These are phyloP conservation scores for Meiosimyza platycephala DNA, from an alignment of 2,888 invertebrate species.

Conservation along the genomic window DNA sequence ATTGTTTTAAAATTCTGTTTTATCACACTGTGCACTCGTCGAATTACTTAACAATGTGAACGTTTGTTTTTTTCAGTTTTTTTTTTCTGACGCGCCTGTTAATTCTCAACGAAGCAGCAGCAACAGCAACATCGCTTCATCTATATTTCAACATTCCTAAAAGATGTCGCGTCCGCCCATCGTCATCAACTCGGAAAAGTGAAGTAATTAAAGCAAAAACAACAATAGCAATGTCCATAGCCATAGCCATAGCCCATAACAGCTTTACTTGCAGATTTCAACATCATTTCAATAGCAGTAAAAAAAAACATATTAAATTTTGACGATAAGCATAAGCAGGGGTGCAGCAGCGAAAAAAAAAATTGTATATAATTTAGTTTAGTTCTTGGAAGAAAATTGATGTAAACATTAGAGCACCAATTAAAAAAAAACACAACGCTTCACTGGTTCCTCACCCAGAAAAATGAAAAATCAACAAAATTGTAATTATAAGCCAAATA, in stretches of 20 bases:
- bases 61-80: conserved; percentile 8
- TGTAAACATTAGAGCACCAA: background rate
- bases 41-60: conserved; percentile 7
- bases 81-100: conserved; percentile 1
- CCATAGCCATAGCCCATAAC: background rate
- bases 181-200: conserved; percentile 1
- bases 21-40: no score
- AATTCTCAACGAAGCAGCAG: background rate
- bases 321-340: background rate
- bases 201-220: conserved; percentile 20
- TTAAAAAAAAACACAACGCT: conserved; percentile 1
- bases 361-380: background rate
- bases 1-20: no score
- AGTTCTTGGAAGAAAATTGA: conserved; percentile 17
- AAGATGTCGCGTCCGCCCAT: background rate
- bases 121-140: conserved; percentile 9
- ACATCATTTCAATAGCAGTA: background rate
- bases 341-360: background rate
- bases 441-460: conserved; percentile 35
- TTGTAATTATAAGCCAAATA: background rate
- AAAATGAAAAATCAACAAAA: conserved; percentile 1
- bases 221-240: conserved; percentile 17
- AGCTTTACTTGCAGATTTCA: conserved; percentile 22
- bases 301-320: conserved; percentile 13
- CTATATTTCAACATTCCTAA: conserved; percentile 19